Conservation (phyloP, 2,797 vertebrate species). For the Anas acuta region DNA sequence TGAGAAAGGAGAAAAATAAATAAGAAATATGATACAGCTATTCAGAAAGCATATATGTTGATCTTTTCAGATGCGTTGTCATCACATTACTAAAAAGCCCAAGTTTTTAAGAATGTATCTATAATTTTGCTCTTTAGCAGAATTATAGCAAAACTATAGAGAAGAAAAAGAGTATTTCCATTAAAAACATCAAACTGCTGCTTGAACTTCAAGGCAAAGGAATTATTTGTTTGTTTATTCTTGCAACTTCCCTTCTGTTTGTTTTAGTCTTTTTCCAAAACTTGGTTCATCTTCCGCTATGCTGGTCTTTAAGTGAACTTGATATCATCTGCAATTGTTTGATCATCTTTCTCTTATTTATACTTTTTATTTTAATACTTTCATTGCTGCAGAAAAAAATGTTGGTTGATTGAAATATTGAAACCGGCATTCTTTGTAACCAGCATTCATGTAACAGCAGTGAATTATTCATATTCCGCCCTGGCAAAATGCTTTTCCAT, state of each 20-base stretch:
- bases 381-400: not conserved
- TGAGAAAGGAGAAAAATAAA: not conserved
- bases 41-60: not conserved
- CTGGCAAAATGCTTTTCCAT: not conserved
- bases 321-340: not conserved
- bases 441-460: not conserved
- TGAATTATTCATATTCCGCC: not conserved
- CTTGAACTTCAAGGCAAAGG: not conserved
- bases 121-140: not conserved
- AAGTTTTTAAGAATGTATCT: not conserved
- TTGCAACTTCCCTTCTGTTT: not conserved
- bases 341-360: not conserved
- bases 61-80: not conserved
- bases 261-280: slow-evolving; percentile 17
- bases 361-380: not conserved
- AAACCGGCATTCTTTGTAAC: not conserved
- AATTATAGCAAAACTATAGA: not conserved
- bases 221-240: slow-evolving; percentile 27
- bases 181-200: not conserved
- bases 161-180: not conserved
- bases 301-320: not conserved
- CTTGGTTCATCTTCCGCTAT: not conserved
- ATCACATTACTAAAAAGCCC: not conserved
- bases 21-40: not conserved
- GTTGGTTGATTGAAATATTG: not conserved